phyloP scores from a whole-genome alignment of 2,888 invertebrate species.

The Camponotus fellah region DNA sequence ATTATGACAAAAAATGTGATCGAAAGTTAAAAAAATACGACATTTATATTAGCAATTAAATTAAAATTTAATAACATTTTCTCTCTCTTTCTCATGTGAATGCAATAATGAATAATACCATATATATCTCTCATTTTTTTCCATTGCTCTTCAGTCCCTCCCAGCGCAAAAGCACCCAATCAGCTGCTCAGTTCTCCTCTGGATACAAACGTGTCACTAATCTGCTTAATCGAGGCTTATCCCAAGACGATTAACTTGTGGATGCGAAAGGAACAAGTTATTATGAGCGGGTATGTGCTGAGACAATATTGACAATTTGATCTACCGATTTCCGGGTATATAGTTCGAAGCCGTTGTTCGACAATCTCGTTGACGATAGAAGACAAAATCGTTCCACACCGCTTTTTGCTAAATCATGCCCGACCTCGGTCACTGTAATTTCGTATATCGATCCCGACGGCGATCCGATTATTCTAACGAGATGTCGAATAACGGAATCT shows the following conservation, averaged over 20 bases:
- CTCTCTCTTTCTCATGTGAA: background rate
- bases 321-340: conserved; percentile 2
- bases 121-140: background rate
- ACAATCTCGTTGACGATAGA: conserved; percentile 37
- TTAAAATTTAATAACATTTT: background rate
- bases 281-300: conserved; percentile 88
- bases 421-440: conserved; percentile 34
- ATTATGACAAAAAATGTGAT: background rate
- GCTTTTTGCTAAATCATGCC: conserved; percentile 47
- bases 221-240: conserved; percentile 90
- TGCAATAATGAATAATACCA: background rate
- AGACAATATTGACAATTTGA: conserved; percentile 36
- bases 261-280: conserved; percentile 89
- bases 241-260: conserved; percentile 91
- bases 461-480: conserved; percentile 44
- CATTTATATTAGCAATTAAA: conserved; percentile 6
- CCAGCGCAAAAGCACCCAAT: conserved; percentile 89
- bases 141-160: conserved; percentile 87
- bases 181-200: conserved; percentile 90
- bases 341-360: conserved; percentile 36
- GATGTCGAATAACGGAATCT: conserved; percentile 53
- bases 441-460: conserved; percentile 26
- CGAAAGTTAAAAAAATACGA: background rate
- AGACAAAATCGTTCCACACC: conserved; percentile 12
- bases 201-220: conserved; percentile 88